phyloP scores from a whole-genome alignment of 2,888 invertebrate genomes.

The Epinotia demarniana region DNA sequence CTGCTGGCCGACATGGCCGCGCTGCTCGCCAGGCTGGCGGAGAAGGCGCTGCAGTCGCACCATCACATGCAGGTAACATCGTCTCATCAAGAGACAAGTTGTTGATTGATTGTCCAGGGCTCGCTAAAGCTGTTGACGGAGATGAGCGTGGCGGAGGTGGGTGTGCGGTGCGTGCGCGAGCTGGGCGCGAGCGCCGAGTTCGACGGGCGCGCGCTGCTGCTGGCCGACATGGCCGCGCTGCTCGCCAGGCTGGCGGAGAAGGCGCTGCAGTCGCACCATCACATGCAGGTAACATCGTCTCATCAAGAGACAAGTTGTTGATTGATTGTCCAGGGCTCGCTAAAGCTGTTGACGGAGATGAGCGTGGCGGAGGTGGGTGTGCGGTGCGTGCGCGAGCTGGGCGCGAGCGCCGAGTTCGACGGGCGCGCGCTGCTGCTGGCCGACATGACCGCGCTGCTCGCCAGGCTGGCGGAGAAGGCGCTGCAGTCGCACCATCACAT shows the following conservation, averaged over 20 bases:
- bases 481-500: constrained; percentile 63
- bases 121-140: too few relatives aligned
- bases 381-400: constrained; percentile 63
- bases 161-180: too few relatives aligned
- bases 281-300: too few relatives aligned
- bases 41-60: constrained; percentile 64
- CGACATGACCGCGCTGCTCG: constrained; percentile 62
- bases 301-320: constrained; percentile 49
- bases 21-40: constrained; percentile 64
- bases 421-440: constrained; percentile 67
- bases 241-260: too few relatives aligned
- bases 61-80: constrained; percentile 70
- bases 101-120: too few relatives aligned
- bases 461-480: constrained; percentile 64
- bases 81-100: constrained; percentile 52
- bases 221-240: too few relatives aligned
- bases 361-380: constrained; percentile 67
- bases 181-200: too few relatives aligned
- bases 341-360: too few relatives aligned
- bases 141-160: too few relatives aligned
- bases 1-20: constrained; percentile 60
- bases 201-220: too few relatives aligned
- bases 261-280: too few relatives aligned
- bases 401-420: constrained; percentile 60
- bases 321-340: too few relatives aligned